A percentile compares a stretch with the other conserved stretches of the same genome.
These are phyloP conservation scores for Clavelina lepadiformis DNA, from an alignment of 23 tunicate species.

Conservation along the genomic window DNA sequence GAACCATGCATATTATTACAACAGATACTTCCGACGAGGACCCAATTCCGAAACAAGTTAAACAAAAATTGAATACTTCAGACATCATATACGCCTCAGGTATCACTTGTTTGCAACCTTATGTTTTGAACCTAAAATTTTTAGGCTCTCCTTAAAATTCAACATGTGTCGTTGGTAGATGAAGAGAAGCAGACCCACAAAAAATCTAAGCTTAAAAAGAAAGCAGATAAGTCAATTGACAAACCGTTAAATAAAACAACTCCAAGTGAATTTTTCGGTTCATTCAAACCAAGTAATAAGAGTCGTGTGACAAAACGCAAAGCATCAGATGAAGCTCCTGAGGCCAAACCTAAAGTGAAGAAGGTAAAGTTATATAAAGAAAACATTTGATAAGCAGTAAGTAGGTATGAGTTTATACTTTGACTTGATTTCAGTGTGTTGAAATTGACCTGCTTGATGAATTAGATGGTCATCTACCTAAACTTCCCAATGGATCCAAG, in stretches of 20 bases:
- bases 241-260: constrained; percentile 16
- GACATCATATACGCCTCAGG: constrained; percentile 30
- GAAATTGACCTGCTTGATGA: too few relatives aligned
- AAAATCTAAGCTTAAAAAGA: constrained; percentile 1
- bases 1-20: too few relatives aligned
- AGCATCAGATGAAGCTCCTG: not conserved
- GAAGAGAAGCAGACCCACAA: too few relatives aligned
- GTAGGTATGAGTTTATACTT: too few relatives aligned
- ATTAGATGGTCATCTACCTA: too few relatives aligned
- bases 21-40: constrained; percentile 53
- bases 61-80: constrained; percentile 21
- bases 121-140: not conserved
- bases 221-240: not conserved
- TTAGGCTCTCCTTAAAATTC: not conserved
- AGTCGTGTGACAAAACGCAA: constrained; percentile 3
- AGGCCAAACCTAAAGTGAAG: not conserved
- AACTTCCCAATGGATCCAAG: too few relatives aligned
- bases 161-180: not conserved
- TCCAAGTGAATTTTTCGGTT: constrained; percentile 22
- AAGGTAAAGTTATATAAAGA: too few relatives aligned
- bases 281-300: not conserved
- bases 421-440: too few relatives aligned
- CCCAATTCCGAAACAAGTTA: constrained; percentile 34
- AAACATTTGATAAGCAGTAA: too few relatives aligned
- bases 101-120: not conserved